Conservation (phyloP, 64 coral and sea anemone species). For the Porites australiensis region DNA sequence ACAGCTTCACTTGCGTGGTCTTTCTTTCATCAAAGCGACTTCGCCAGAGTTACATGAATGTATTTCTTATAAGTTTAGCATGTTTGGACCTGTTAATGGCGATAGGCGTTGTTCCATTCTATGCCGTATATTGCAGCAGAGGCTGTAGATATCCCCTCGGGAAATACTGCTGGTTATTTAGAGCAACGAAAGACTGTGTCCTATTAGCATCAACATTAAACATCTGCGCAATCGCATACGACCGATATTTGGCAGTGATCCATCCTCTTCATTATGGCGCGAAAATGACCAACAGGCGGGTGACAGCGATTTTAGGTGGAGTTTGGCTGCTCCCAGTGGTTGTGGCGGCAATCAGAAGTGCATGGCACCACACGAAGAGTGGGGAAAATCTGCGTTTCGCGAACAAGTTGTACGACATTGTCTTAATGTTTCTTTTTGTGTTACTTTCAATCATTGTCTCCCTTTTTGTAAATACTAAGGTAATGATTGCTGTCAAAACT, state of each 20-base stretch:
- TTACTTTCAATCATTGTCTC: slow-evolving; percentile 43
- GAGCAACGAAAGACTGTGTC: slow-evolving; percentile 59
- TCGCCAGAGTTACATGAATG: slow-evolving; percentile 68
- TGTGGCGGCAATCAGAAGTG: slow-evolving; percentile 58
- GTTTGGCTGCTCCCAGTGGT: slow-evolving; percentile 59
- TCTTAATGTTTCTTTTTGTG: slow-evolving; percentile 45
- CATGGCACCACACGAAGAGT: slow-evolving; percentile 49
- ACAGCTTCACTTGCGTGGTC: slow-evolving; percentile 55
- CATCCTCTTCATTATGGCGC: slow-evolving; percentile 66
- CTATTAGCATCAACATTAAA: slow-evolving; percentile 56
- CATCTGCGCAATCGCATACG: slow-evolving; percentile 75
- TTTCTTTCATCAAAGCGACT: slow-evolving; percentile 44
- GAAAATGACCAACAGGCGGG: slow-evolving; percentile 54
- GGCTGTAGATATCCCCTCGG: slow-evolving; percentile 9
- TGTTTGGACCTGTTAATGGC: slow-evolving; percentile 71
- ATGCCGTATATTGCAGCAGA: slow-evolving; percentile 53
- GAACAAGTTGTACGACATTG: slow-evolving; percentile 73
- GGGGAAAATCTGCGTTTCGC: neutral
- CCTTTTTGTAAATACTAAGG: slow-evolving; percentile 25
- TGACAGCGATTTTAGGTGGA: slow-evolving; percentile 50
- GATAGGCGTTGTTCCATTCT: slow-evolving; percentile 63
- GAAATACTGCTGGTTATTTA: slow-evolving; percentile 65
- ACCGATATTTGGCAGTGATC: slow-evolving; percentile 79
- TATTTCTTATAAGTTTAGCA: slow-evolving; percentile 64
- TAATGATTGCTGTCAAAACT: slow-evolving; percentile 51